phyloP scores from a whole-genome alignment of 2,797 vertebrate genomes.

The Leptodactylus fallax region DNA sequence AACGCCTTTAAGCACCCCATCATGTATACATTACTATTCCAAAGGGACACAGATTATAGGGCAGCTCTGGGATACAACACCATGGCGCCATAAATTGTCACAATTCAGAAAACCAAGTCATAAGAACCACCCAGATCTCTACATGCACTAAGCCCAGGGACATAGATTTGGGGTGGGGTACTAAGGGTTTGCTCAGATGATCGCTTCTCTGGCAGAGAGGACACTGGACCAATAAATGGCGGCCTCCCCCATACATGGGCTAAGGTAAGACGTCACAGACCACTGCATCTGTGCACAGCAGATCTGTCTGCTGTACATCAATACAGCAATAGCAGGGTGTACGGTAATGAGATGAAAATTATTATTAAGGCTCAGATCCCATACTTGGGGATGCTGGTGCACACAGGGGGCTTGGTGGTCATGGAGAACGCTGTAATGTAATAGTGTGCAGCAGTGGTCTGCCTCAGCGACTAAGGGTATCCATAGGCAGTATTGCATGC shows the following conservation, averaged over 20 bases:
- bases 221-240: not conserved
- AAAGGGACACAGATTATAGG: not conserved
- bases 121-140: not conserved
- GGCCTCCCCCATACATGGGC: not conserved
- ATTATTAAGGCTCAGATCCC: constrained; percentile 57
- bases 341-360: constrained; percentile 24
- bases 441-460: constrained; percentile 11
- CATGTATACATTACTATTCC: not conserved
- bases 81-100: not conserved
- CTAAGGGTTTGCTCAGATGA: not conserved
- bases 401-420: constrained; percentile 13
- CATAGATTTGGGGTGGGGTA: not conserved
- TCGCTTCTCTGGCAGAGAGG: not conserved
- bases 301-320: not conserved
- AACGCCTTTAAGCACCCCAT: no score
- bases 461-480: constrained; percentile 1
- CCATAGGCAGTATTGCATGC: constrained; percentile 49
- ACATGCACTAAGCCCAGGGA: not conserved
- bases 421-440: not conserved
- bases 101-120: not conserved
- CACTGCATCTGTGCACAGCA: not conserved
- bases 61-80: not conserved
- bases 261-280: not conserved
- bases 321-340: constrained; percentile 8
- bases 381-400: constrained; percentile 35